Percentiles rank a stretch among this genome's conserved stretches.
Evolutionary conservation across 2,797 vertebrate species (phyloP).

Genomic region (Amblyopsis hoosieri): DNA sequence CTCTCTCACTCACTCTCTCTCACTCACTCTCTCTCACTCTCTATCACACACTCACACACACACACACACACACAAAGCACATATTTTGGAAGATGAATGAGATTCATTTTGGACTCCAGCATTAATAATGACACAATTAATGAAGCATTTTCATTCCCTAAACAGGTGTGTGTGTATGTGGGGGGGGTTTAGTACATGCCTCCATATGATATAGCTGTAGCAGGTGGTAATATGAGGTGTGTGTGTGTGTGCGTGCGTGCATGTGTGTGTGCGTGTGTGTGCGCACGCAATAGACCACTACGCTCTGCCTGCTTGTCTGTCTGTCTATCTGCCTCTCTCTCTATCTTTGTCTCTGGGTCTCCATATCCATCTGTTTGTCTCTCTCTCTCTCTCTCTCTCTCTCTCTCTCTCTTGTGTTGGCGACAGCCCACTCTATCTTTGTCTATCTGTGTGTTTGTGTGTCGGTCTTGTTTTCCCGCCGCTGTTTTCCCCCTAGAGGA

Average conservation of each 20-base stretch:
- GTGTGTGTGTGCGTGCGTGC: not conserved
- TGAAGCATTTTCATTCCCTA: too few species aligned
- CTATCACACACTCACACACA: not conserved
- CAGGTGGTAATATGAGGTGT: not conserved
- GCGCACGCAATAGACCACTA: slow-evolving; percentile 15
- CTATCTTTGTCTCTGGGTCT: not conserved
- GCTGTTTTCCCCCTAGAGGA: not conserved
- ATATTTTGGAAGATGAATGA: too few species aligned
- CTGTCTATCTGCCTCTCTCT: slow-evolving; percentile 15
- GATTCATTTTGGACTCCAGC: too few species aligned
- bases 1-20: too few species aligned
- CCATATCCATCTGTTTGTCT: not conserved
- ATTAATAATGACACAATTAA: too few species aligned
- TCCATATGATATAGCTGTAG: too few species aligned
- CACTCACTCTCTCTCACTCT: not conserved
- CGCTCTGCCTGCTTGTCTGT: slow-evolving; percentile 8
- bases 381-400: not conserved
- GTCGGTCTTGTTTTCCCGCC: not conserved
- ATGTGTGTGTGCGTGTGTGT: slow-evolving; percentile 21
- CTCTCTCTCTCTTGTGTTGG: not conserved
- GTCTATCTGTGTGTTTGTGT: slow-evolving; percentile 3
- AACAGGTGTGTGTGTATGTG: too few species aligned
- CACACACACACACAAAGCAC: too few species aligned
- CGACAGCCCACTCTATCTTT: not conserved
- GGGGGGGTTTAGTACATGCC: not conserved